Percentiles rank a stretch among this genome's conserved stretches.
Evolutionary conservation across 2,113 vertebrate genomes (phyloP).

Genomic region (Calidris pygmaea): DNA sequence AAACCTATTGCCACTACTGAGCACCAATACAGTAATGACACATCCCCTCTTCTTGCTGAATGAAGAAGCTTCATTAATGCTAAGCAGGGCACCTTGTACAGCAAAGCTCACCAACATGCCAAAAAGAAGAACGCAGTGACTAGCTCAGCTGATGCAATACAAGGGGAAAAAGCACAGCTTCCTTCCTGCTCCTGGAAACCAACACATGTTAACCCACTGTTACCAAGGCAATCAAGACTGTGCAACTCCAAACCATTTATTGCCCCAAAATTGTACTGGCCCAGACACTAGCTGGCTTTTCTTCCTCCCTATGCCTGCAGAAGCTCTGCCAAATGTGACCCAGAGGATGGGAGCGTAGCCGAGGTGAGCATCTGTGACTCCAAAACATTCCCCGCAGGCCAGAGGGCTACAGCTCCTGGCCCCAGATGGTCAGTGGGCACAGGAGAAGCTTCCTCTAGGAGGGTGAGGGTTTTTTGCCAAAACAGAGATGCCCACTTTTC

Average conservation of each 20-base stretch:
- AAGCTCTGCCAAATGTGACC: not conserved
- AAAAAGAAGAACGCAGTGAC: not conserved
- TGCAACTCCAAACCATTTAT: not conserved
- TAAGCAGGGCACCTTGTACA: not conserved
- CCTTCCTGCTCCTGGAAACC: not conserved
- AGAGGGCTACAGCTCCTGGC: not conserved
- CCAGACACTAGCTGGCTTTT: not conserved
- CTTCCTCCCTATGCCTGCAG: not conserved
- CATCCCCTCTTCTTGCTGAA: not conserved
- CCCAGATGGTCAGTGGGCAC: not conserved
- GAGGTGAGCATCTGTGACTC: not conserved
- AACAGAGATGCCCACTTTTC: not conserved
- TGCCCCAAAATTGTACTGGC: not conserved
- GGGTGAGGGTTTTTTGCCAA: not conserved
- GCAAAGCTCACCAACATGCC: not conserved
- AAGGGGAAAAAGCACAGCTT: not conserved
- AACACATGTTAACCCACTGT: not conserved
- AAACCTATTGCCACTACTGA: not conserved
- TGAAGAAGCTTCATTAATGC: not conserved
- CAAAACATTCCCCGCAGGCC: not conserved
- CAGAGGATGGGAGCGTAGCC: accelerated
- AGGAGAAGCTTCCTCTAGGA: not conserved
- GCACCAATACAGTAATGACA: not conserved
- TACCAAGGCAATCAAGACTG: not conserved
- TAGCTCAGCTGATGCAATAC: not conserved